Base-by-base conservation (phyloP, 2,888 invertebrate species). In the Unio delphinus region DNA sequence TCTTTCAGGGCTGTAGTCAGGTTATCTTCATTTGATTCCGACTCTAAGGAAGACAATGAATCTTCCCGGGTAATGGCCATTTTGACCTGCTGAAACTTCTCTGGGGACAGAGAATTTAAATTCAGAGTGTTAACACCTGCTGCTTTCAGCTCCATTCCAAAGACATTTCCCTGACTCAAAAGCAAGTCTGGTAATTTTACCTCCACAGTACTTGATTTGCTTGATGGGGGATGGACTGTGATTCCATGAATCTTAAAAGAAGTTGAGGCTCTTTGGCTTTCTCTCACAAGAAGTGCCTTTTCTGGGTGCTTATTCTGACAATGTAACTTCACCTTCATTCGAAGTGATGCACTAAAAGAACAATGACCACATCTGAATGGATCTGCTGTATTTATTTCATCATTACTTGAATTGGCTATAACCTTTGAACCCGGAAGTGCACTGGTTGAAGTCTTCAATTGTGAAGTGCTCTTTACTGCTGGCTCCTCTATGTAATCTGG, bases 261-360 rank as follows among this genome's bases (percentile, higher is more conserved):
- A 45, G 11, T 45, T 45, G 45, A 45, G 11, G 45, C 11, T 45
- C 11, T 11, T 45, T 45, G 45, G 11, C 11, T 45, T 23, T 76
- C 76, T 20, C 68, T 64, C 5, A 74, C 61, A 34, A 60, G 57
- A 5, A 74, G 7, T 57, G 64, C 67, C 30, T 63, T 62, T 20
- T 64, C 64, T 18, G 70, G 23, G 60, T 77, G 77, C 55, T 70
- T 72, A 55, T 75, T 77, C 8, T 67, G 62, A 55, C 77, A 75
- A 66, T 77, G 77, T 70, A 75, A 73, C 68, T 73, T 77, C 3
- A 77, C 75, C 56, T 75, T 77, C 20, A 75, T 70, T 55, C 77
- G 63, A 8, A 77, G 56, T 2, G 56, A 67, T 6, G 77, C 77
- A 30, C 75, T 70, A 61, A 77, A 77, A 6, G 71, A 60, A 60